phyloP scores from a whole-genome alignment of 2,888 invertebrate species.

The Luperina nickerlii region DNA sequence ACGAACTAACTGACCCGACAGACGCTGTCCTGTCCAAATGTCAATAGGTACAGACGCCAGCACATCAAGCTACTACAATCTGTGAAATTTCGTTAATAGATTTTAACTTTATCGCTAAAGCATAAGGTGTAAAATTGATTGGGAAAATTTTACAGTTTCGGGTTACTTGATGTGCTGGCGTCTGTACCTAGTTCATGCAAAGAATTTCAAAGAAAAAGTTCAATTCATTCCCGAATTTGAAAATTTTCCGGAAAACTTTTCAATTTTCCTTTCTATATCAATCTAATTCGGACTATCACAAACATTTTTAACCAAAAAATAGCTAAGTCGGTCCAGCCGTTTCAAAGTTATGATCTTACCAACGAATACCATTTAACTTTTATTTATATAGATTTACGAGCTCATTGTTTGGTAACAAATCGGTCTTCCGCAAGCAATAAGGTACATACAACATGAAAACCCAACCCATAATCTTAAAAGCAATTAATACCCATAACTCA shows the following conservation, averaged over 20 bases:
- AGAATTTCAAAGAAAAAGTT: no score
- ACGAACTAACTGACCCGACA: no score
- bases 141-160: no score
- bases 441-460: background rate
- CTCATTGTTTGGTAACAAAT: background rate
- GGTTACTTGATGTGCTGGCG: no score
- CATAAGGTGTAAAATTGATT: no score
- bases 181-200: no score
- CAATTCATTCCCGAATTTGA: background rate
- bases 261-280: background rate
- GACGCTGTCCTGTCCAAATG: no score
- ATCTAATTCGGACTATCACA: background rate
- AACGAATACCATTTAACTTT: background rate
- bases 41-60: no score
- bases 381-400: background rate
- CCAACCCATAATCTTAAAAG: background rate
- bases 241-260: background rate
- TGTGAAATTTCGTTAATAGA: no score
- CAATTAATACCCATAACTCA: background rate
- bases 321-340: background rate
- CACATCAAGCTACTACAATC: no score
- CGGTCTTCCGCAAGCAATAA: background rate
- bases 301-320: background rate
- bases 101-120: no score
- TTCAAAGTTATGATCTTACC: background rate